Base-by-base conservation (phyloP, 2,797 vertebrate genomes). In the Alcedo atthis region DNA sequence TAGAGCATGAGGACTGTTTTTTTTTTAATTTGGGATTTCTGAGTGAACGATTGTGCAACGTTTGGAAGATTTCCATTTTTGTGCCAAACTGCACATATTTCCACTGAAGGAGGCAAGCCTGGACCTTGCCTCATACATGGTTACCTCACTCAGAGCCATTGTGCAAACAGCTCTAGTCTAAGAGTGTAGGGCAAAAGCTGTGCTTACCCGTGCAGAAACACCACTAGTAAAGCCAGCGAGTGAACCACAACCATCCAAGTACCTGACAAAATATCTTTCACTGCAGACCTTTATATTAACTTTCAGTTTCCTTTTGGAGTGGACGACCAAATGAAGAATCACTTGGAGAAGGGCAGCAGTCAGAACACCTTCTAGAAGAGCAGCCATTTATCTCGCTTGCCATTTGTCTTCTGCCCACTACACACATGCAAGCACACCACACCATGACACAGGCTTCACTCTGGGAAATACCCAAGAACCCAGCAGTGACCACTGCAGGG, bases 391-490 rank as follows among this genome's bases (percentile, higher is more conserved):
- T 35, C 9, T 35, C 2, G 1, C 30, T 62, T 19, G 35, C 25
- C 7, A 1, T 5, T 11, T 43, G 10, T 30, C 37, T 76, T 48
- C 69, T 83, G 57, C 55, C 24, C 24, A 2, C 10, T 8, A 7
- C 26, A 20, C 9, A 16, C 22, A 8, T 0, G 1, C 21, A 26
- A 62, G 8, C 8, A 21, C 22, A 49, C 24, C 15, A 49, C 54
- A 53, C 18, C 26, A 26, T 1, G 0, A 43, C 3, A 0, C 1
- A 33, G 35, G 37, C 26, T 86, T 78, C 1, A 0, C 0, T 1
- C 49, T 59, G 24, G 30, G 25, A 79, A 58, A 51, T 12, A 25
- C 20, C 21, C 11, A 49, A 15, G 22, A 49, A 7, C 13, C 42
- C 75, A 33, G 4, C 37, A 70, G 30, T 5, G 26, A 58, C 6